Evolutionary conservation across 2,888 invertebrate species (phyloP).

Genomic region (Ethmia dodecea): DNA sequence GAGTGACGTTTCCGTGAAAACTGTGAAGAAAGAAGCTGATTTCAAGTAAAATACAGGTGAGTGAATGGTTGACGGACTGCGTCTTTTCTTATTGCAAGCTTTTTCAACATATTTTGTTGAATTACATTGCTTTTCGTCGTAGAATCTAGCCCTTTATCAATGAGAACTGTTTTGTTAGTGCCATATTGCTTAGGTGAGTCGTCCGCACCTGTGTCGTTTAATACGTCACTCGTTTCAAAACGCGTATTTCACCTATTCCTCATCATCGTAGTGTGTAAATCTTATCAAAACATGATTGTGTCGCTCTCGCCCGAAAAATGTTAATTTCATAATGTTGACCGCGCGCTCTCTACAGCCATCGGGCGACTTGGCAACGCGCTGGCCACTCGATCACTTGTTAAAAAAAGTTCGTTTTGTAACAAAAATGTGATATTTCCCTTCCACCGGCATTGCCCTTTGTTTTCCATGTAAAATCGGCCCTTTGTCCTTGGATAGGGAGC

Average conservation of each 20-base stretch:
- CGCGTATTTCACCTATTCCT: conserved; percentile 14
- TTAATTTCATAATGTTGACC: conserved; percentile 56
- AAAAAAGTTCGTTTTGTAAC: conserved; percentile 43
- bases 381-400: conserved; percentile 39
- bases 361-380: conserved; percentile 62
- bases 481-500: conserved; percentile 69
- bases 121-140: conserved; percentile 40
- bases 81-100: conserved; percentile 64
- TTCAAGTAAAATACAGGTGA: conserved; percentile 69
- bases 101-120: conserved; percentile 40
- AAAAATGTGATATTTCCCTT: conserved; percentile 47
- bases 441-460: conserved; percentile 69
- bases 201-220: conserved; percentile 38
- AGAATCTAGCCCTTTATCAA: conserved; percentile 22
- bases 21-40: conserved; percentile 53
- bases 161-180: conserved; percentile 23
- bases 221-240: conserved; percentile 34
- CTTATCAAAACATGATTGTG: conserved; percentile 34
- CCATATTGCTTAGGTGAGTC: conserved; percentile 36
- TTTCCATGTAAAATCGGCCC: conserved; percentile 67
- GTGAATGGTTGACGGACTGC: conserved; percentile 71
- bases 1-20: conserved; percentile 66
- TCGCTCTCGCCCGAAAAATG: conserved; percentile 42
- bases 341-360: conserved; percentile 42
- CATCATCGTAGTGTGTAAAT: conserved; percentile 31